Percentiles rank a stretch among this genome's conserved stretches.
Conservation (phyloP, 2,113 vertebrate genomes). For the Penelope pileata region DNA sequence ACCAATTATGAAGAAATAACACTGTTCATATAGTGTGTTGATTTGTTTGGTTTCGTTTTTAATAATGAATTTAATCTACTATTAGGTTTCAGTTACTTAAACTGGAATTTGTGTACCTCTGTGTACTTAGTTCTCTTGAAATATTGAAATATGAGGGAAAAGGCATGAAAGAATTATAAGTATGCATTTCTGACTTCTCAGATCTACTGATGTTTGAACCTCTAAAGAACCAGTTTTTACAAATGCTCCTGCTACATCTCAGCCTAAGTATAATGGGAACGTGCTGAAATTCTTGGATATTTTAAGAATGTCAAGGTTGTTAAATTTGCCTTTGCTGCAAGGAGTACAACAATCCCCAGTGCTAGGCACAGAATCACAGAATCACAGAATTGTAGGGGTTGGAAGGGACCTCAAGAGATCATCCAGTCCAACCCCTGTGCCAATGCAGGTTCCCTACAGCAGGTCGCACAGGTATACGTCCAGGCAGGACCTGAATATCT, state of each 20-base stretch:
- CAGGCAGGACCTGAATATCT: too few relatives aligned
- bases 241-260: background rate
- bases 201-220: accelerated
- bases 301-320: background rate
- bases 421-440: too few relatives aligned
- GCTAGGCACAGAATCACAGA: too few relatives aligned
- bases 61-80: background rate
- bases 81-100: background rate
- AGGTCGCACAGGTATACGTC: too few relatives aligned
- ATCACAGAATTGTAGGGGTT: too few relatives aligned
- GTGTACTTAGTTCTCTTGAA: background rate
- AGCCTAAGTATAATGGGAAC: background rate
- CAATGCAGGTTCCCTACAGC: too few relatives aligned
- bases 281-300: background rate
- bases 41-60: background rate
- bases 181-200: background rate
- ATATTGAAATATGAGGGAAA: background rate
- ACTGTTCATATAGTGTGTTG: constrained; percentile 5
- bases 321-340: background rate
- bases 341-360: background rate
- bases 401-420: too few relatives aligned
- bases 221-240: background rate
- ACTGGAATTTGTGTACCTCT: background rate
- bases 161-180: background rate
- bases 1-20: background rate